Evolutionary conservation across 2,888 invertebrate genomes (phyloP), one percentile per base, ranked within the genome.

Genomic region (Physocephala rufipes): DNA sequence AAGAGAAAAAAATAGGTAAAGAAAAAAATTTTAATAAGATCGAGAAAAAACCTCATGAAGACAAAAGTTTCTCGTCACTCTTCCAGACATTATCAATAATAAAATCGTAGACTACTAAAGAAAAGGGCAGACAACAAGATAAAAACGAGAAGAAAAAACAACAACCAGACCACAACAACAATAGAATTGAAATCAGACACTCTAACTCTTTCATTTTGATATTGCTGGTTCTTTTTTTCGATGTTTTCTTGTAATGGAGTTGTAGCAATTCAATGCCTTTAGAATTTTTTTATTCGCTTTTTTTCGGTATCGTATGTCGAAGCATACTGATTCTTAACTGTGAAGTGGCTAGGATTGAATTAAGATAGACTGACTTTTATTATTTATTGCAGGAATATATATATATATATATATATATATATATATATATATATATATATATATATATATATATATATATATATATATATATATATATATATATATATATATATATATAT

Each of bases 61-160:
- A 36, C 36, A 36, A 36, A 36, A 36, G 9, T 64, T 62, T 53
- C 59, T 47, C 58, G 65, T 59, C 49, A 15, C 30, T 16, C 13
- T 21, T 24, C 43, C 53, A 68, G 55, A 67, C 67, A 67, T 12
- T 59, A 68, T 24, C 19, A 71, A 24, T 58, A 66, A 66, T 65
- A 36, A 36, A 36, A 36, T 36, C n/a, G n/a, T n/a, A n/a, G n/a
- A n/a, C 36, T 36, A 36, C 36, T 36, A 36, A 36, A 36, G 28
- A 73, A 62, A 71, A 73, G 70, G 55, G 69, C 36, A 74, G 67
- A 74, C 72, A 36, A 26, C 73, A 71, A 73, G n/a, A n/a, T n/a
- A n/a, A n/a, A 70, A 70, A 63, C 70, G 62, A 67, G 62, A 58
- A 49, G 59, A 66, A 28, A 58, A 2, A 28, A 58, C 7, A 55